Conservation (phyloP, 1,140 invertebrate species). For the Heliothis subflexa region DNA sequence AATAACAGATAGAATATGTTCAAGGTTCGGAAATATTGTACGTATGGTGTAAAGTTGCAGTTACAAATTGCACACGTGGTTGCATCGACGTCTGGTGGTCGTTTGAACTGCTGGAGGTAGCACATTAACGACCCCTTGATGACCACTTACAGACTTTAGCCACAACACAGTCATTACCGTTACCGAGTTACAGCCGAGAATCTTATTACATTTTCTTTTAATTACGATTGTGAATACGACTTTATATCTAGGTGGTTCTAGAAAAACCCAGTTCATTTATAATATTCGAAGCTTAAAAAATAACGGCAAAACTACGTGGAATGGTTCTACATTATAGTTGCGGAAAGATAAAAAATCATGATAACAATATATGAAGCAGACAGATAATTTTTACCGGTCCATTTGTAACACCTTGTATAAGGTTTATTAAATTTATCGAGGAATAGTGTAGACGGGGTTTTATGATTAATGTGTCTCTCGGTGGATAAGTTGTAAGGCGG, state of each 20-base stretch:
- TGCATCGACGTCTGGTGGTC: background rate
- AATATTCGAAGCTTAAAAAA: too few relatives aligned
- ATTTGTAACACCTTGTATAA: background rate
- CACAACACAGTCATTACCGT: conserved; percentile 44
- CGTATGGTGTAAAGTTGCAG: background rate
- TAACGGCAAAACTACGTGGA: too few relatives aligned
- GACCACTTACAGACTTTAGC: conserved; percentile 10
- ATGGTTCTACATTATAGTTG: too few relatives aligned
- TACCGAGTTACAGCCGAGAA: conserved; percentile 1
- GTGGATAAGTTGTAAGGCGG: background rate
- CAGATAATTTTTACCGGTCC: too few relatives aligned
- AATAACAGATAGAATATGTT: too few relatives aligned
- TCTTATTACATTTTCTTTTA: background rate
- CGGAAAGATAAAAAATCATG: too few relatives aligned
- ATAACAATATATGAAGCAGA: too few relatives aligned
- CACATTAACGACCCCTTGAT: conserved; percentile 30
- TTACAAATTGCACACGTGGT: conserved; percentile 1
- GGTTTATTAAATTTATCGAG: background rate
- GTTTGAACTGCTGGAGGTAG: background rate
- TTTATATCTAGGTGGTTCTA: background rate
- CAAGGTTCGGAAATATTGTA: too few relatives aligned
- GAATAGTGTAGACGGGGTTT: background rate
- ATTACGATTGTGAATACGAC: background rate
- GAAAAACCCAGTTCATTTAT: background rate
- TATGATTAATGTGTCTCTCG: conserved; percentile 9